Base-by-base conservation (phyloP, 92 coral and sea anemone species). In the Porites lobata region DNA sequence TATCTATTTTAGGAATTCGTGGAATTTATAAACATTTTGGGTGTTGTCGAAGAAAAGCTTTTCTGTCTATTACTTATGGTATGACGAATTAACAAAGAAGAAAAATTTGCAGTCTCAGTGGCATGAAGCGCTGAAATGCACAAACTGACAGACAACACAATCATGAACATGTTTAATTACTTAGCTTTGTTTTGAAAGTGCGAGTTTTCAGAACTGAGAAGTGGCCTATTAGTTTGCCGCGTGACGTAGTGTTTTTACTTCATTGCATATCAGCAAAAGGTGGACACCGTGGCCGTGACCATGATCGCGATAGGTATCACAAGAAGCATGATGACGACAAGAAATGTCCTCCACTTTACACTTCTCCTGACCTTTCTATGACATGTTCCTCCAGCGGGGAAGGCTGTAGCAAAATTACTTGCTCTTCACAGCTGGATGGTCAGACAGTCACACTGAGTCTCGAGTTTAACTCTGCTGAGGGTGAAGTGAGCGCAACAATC, bases 401-500 rank as follows among this genome's bases (percentile, higher is more conserved):
- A n/a, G 54, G 24, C 80, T 87, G 91, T 38, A 50, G 38, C 53
- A 66, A 69, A 4, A 26, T 57, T 87, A 18, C 71, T 0, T 87
- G 91, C 86, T 15, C 80, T 2, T 11, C 24, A 8, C 15, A 53
- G 1, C 5, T 81, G 21, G 63, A 12, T 1, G 87, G 76, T 15
- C 17, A 80, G 65, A 18, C 22, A 0, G 58, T 74, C 6, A 9
- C 20, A 0, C 67, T 87, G 63, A 58, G 7, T 21, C 69, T 80
- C 2, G 43, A 54, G 81, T 32, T 79, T 64, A 62, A 65, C 75
- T 22, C 57, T 3, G 80, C 78, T 20, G 2, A 72, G 9, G 53
- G 24, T 3, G 86, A 76, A 3, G 3, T 79, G 74, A 79, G 73
- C 9, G 86, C 83, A 1, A 54, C 32, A 4, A 14, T 81, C 57